Conservation (phyloP, 1,140 invertebrate genomes). For the Monomorium pharaonis region DNA sequence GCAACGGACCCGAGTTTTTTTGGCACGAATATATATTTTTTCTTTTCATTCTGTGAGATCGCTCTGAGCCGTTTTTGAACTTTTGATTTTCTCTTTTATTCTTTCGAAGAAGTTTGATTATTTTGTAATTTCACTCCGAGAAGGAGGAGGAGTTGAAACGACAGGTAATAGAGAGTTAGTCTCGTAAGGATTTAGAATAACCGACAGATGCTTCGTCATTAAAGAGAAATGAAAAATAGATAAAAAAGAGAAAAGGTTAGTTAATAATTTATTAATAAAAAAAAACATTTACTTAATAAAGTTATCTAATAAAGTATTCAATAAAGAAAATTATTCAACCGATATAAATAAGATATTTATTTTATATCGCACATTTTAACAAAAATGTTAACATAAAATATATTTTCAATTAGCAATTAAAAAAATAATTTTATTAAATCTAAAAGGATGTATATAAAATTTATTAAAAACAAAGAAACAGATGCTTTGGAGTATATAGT, state of each 20-base stretch:
- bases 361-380: neutral
- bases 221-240: neutral
- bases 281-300: neutral
- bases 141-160: slow-evolving; percentile 59
- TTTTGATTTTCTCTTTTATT: slow-evolving; percentile 61
- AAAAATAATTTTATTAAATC: neutral
- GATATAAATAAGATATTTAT: slow-evolving; percentile 3
- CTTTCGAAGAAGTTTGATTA: slow-evolving; percentile 46
- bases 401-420: neutral
- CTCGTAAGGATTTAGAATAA: neutral
- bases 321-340: neutral
- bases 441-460: neutral
- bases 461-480: too few relatives aligned
- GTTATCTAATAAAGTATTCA: too few relatives aligned
- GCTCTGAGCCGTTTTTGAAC: slow-evolving; percentile 51
- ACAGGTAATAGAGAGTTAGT: neutral
- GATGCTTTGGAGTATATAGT: too few relatives aligned
- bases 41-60: slow-evolving; percentile 59
- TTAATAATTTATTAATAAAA: neutral
- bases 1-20: slow-evolving; percentile 52
- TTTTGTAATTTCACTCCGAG: neutral
- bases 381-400: neutral
- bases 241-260: neutral
- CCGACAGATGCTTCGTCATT: neutral
- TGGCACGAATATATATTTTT: slow-evolving; percentile 68